Evolutionary conservation across 2,888 invertebrate genomes (phyloP).

Genomic region (Calephelis perditalis): DNA sequence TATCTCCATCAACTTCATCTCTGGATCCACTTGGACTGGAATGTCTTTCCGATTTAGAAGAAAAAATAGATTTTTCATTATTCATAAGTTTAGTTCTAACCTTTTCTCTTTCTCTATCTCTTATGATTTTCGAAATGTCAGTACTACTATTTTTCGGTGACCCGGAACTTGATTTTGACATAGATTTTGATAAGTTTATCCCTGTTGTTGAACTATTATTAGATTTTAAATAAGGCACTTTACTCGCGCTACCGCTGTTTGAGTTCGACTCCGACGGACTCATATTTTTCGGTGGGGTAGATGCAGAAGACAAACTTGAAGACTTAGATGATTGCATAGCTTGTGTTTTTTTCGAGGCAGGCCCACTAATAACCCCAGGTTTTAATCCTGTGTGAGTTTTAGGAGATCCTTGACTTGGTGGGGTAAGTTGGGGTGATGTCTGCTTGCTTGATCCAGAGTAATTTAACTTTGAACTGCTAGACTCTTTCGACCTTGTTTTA

Average conservation of each 20-base stretch:
- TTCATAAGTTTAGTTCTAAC: conserved; percentile 78
- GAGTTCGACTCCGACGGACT: conserved; percentile 57
- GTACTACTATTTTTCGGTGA: conserved; percentile 80
- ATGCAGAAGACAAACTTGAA: conserved; percentile 48
- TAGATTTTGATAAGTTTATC: conserved; percentile 66
- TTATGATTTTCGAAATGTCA: conserved; percentile 75
- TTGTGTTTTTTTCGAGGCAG: conserved; percentile 89
- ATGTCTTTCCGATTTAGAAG: conserved; percentile 80
- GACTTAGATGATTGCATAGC: conserved; percentile 76
- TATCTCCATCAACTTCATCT: conserved; percentile 81
- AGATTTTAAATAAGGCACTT: conserved; percentile 72
- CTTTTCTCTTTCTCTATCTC: conserved; percentile 80
- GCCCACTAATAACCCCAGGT: conserved; percentile 91
- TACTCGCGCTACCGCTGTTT: conserved; percentile 46
- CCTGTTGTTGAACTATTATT: conserved; percentile 53
- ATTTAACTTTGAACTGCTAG: conserved; percentile 63
- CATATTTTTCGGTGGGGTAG: conserved; percentile 67
- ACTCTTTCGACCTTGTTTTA: conserved; percentile 88
- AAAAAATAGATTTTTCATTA: conserved; percentile 81
- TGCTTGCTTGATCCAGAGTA: conserved; percentile 69
- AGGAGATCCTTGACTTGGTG: conserved; percentile 81
- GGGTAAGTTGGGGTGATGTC: conserved; percentile 65
- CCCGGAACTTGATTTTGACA: conserved; percentile 73
- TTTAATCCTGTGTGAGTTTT: conserved; percentile 90
- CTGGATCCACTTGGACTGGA: conserved; percentile 81